phyloP scores from a whole-genome alignment of 2,113 vertebrate species.

The Gymnobelideus leadbeateri region DNA sequence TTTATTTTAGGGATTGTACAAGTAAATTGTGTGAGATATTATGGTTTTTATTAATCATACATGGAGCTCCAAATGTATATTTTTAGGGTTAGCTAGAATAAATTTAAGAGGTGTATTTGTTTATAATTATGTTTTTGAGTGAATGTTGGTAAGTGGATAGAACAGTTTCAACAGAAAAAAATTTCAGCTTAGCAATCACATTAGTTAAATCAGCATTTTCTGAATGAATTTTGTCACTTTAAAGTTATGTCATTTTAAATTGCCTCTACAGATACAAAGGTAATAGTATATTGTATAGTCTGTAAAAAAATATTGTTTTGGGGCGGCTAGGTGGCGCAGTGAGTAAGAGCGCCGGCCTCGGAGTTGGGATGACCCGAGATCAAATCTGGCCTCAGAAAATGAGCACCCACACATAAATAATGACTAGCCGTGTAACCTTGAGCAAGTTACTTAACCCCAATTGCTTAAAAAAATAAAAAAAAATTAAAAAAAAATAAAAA shows the following conservation, averaged over 20 bases:
- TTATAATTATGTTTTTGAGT: constrained; percentile 74
- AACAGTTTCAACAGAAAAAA: constrained; percentile 70
- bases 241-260: constrained; percentile 80
- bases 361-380: too few relatives aligned
- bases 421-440: too few relatives aligned
- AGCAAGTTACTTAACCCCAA: too few relatives aligned
- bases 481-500: too few relatives aligned
- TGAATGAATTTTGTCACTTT: constrained; percentile 79
- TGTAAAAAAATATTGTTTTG: constrained; percentile 53
- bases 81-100: constrained; percentile 61
- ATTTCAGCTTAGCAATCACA: constrained; percentile 72
- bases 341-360: too few relatives aligned
- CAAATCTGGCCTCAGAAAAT: too few relatives aligned
- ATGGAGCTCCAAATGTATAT: constrained; percentile 66
- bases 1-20: constrained; percentile 58
- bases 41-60: constrained; percentile 61
- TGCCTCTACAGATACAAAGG: constrained; percentile 82
- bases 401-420: too few relatives aligned
- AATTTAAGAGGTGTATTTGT: constrained; percentile 70
- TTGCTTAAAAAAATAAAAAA: too few relatives aligned
- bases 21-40: constrained; percentile 23
- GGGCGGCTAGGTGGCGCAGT: too few relatives aligned
- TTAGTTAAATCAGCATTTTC: constrained; percentile 73
- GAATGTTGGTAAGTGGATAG: constrained; percentile 16
- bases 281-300: constrained; percentile 73